Percentiles rank a stretch among this genome's conserved stretches.
Conservation (phyloP, 1,140 invertebrate genomes). For the Drosophila tsacasi region DNA sequence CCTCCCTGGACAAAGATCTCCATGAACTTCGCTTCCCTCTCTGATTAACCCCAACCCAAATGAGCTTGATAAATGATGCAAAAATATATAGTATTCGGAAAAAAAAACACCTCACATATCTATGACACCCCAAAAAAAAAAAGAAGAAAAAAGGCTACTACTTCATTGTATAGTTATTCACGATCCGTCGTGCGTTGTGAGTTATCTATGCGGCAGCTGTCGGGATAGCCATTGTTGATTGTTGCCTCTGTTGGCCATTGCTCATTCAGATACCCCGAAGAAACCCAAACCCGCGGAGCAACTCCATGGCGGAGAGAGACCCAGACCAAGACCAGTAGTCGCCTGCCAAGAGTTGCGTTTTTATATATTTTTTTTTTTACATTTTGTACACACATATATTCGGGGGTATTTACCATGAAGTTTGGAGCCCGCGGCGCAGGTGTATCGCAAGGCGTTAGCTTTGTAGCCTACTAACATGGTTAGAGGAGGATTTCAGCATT, state of each 20-base stretch:
- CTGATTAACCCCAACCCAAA: slow-evolving; percentile 53
- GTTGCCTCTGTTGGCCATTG: slow-evolving; percentile 40
- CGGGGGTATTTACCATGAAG: slow-evolving; percentile 6
- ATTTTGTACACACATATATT: slow-evolving; percentile 8
- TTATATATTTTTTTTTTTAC: slow-evolving; percentile 1
- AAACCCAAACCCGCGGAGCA: slow-evolving; percentile 15
- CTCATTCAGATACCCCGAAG: slow-evolving; percentile 27
- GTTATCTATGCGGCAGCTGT: slow-evolving; percentile 52
- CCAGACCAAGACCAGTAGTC: slow-evolving; percentile 57
- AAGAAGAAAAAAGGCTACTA: slow-evolving; percentile 24
- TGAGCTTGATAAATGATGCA: slow-evolving; percentile 75
- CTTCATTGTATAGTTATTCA: slow-evolving; percentile 59
- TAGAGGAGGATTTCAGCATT: slow-evolving; percentile 25
- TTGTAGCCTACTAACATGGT: slow-evolving; percentile 55
- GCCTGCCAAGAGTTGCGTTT: slow-evolving; percentile 33
- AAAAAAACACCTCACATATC: slow-evolving; percentile 44
- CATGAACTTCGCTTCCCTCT: slow-evolving; percentile 42
- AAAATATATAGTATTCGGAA: slow-evolving; percentile 20
- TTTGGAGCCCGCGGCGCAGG: slow-evolving; percentile 20
- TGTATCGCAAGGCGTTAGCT: slow-evolving; percentile 42
- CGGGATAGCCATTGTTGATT: slow-evolving; percentile 61
- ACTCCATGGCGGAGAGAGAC: slow-evolving; percentile 15
- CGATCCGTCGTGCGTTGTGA: slow-evolving; percentile 65
- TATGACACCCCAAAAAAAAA: slow-evolving; percentile 52
- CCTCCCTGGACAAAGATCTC: slow-evolving; percentile 17